Conservation (phyloP, 2,888 invertebrate genomes). For the Parthenolecanium corni region DNA sequence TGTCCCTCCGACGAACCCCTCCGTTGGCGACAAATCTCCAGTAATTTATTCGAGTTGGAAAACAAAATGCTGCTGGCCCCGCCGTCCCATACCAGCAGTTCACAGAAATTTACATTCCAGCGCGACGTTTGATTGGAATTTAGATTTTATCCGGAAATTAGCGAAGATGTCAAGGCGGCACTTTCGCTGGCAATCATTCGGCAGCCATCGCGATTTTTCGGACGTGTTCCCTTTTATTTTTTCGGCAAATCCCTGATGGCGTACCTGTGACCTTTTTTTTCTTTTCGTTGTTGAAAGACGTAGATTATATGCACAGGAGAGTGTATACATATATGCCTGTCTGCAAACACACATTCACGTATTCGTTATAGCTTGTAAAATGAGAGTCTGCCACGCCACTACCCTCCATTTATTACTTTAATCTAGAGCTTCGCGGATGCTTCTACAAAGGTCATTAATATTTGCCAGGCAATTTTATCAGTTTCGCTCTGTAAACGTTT, state of each 20-base stretch:
- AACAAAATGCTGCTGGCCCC: slow-evolving; percentile 11
- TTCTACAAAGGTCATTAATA: slow-evolving; percentile 27
- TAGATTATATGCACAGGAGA: no score
- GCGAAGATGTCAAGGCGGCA: slow-evolving; percentile 23
- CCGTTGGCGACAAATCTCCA: neutral
- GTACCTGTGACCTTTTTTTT: no score
- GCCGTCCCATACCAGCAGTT: no score
- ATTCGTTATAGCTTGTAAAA: no score
- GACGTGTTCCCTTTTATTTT: no score
- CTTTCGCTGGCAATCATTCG: slow-evolving; percentile 22
- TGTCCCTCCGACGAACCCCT: neutral
- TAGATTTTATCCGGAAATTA: slow-evolving; percentile 27
- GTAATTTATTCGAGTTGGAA: slow-evolving; percentile 24
- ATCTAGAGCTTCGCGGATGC: slow-evolving; percentile 17
- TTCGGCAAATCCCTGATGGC: no score
- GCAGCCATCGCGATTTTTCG: no score
- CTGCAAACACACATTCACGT: no score
- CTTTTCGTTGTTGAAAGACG: no score
- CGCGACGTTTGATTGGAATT: slow-evolving; percentile 27
- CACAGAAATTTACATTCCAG: no score
- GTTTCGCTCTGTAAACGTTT: slow-evolving; percentile 27
- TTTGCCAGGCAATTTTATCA: slow-evolving; percentile 29
- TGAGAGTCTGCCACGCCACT: neutral
- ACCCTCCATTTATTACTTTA: slow-evolving; percentile 26
- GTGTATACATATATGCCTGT: no score